These are phyloP conservation scores for Synanthedon vespiformis DNA, from an alignment of 2,888 invertebrate genomes.

Conservation along the genomic window DNA sequence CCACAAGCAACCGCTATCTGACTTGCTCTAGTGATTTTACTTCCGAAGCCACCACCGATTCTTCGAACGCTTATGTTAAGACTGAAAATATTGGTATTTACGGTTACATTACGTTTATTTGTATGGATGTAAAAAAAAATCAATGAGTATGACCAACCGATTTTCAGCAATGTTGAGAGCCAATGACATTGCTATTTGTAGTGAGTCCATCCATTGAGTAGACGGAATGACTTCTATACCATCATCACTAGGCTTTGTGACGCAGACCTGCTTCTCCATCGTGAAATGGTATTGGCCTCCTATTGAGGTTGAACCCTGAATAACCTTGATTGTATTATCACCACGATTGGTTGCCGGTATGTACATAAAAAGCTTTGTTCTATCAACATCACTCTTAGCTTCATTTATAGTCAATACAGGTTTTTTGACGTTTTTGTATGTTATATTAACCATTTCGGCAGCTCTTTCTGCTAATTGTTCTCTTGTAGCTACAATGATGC, in stretches of 20 bases:
- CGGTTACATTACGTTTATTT: not conserved
- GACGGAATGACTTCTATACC: conserved; percentile 73
- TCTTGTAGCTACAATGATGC: conserved; percentile 74
- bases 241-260: conserved; percentile 76
- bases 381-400: conserved; percentile 1
- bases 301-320: conserved; percentile 60
- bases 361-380: not conserved
- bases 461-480: conserved; percentile 68
- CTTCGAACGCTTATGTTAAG: conserved; percentile 78
- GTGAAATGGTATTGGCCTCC: conserved; percentile 78
- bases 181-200: conserved; percentile 65
- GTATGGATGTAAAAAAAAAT: not conserved
- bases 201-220: conserved; percentile 71
- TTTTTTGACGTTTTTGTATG: conserved; percentile 37
- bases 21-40: conserved; percentile 73
- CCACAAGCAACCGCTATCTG: conserved; percentile 73
- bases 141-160: conserved; percentile 46
- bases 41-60: conserved; percentile 82
- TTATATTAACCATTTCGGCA: conserved; percentile 58
- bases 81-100: conserved; percentile 33
- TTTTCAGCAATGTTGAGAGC: conserved; percentile 68
- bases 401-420: conserved; percentile 33
- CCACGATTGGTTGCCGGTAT: conserved; percentile 12
- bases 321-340: conserved; percentile 20
- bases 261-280: conserved; percentile 76